Conservation (phyloP, 2,797 vertebrate genomes). For the Neosalanx taihuensis region DNA sequence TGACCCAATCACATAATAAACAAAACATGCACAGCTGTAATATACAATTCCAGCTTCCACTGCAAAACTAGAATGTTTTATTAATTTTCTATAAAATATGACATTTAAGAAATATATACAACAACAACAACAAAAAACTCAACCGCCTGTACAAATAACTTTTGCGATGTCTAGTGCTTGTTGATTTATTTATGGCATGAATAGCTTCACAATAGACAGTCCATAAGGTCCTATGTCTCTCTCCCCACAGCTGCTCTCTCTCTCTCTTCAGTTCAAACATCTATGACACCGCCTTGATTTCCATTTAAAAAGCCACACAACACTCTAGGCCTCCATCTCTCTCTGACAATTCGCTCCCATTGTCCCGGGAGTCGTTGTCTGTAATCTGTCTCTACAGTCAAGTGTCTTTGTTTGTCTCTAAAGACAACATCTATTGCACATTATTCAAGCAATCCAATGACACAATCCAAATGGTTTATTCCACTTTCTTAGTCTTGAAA, state of each 20-base stretch:
- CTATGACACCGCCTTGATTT: slow-evolving; percentile 84
- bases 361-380: slow-evolving; percentile 66
- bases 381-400: slow-evolving; percentile 79
- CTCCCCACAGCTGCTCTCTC: slow-evolving; percentile 72
- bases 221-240: slow-evolving; percentile 76
- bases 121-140: slow-evolving; percentile 62
- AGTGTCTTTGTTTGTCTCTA: slow-evolving; percentile 79
- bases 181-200: slow-evolving; percentile 80
- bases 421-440: slow-evolving; percentile 87
- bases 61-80: slow-evolving; percentile 87
- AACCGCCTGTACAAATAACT: slow-evolving; percentile 74
- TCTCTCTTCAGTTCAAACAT: slow-evolving; percentile 81
- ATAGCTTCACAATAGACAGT: slow-evolving; percentile 86
- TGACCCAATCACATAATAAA: slow-evolving; percentile 10
- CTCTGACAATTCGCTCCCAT: slow-evolving; percentile 74
- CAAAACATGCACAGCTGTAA: slow-evolving; percentile 29
- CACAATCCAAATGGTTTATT: slow-evolving; percentile 63
- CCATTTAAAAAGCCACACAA: slow-evolving; percentile 88
- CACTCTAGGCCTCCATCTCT: slow-evolving; percentile 73
- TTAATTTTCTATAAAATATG: slow-evolving; percentile 94
- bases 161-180: slow-evolving; percentile 82
- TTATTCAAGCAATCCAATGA: slow-evolving; percentile 75
- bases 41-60: slow-evolving; percentile 36
- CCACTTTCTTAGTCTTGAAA: slow-evolving; percentile 59
- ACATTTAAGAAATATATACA: slow-evolving; percentile 87